Percentiles rank a stretch among this genome's conserved stretches.
Evolutionary conservation across 2,113 vertebrate species (phyloP).

Genomic region (Ophthalmotilapia sp.): DNA sequence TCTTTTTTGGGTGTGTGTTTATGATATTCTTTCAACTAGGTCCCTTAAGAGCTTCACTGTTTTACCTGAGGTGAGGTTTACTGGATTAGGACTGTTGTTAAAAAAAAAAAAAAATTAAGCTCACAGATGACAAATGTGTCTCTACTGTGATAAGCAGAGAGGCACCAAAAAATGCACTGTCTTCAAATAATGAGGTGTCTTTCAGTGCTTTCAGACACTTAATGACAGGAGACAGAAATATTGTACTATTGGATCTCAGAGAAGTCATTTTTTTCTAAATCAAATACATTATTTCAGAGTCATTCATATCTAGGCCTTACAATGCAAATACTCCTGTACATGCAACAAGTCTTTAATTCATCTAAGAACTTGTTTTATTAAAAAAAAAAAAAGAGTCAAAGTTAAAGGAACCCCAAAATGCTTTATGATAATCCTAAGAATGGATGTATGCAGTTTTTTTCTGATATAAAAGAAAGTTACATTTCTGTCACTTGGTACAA

Average conservation of each 20-base stretch:
- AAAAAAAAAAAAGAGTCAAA: neutral
- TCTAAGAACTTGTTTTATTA: slow-evolving; percentile 38
- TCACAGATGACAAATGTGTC: slow-evolving; percentile 49
- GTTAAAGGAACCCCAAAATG: neutral
- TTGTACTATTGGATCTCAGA: neutral
- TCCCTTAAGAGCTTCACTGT: slow-evolving; percentile 69
- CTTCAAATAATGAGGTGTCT: slow-evolving; percentile 59
- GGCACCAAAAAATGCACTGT: slow-evolving; percentile 83
- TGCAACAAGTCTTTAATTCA: neutral
- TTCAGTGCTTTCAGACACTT: slow-evolving; percentile 6
- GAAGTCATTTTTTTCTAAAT: slow-evolving; percentile 41
- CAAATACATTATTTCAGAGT: slow-evolving; percentile 29
- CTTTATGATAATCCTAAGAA: slow-evolving; percentile 22
- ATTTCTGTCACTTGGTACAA: neutral
- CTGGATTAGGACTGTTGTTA: slow-evolving; percentile 88
- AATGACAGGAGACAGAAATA: neutral
- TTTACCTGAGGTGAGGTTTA: slow-evolving; percentile 82
- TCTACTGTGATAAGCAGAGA: slow-evolving; percentile 86
- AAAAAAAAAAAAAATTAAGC: slow-evolving; percentile 7
- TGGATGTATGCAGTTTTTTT: slow-evolving; percentile 20
- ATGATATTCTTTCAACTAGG: slow-evolving; percentile 21
- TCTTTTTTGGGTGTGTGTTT: slow-evolving; percentile 30
- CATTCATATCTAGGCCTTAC: neutral
- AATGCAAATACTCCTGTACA: neutral
- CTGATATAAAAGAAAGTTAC: slow-evolving; percentile 11